Conservation (phyloP, 2,888 invertebrate species). For the Heliconius hortense region DNA sequence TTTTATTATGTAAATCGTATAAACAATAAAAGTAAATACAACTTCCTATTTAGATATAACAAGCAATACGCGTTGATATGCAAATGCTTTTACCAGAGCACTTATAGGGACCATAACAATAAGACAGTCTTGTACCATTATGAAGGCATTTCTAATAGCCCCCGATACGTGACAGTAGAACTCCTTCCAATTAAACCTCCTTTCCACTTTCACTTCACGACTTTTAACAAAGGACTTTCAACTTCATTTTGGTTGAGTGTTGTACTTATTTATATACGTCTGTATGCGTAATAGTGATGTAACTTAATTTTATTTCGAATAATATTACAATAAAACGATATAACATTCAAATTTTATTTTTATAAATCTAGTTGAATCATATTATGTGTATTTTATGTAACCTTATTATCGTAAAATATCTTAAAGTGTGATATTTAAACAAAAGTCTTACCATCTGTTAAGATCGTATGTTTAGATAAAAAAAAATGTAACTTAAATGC, state of each 20-base stretch:
- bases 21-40: conserved; percentile 4
- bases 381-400: not conserved
- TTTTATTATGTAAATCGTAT: not conserved
- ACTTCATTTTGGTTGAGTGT: conserved; percentile 15
- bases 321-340: not conserved
- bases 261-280: not conserved
- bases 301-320: not conserved
- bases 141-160: conserved; percentile 40
- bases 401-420: conserved; percentile 3
- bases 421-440: not conserved
- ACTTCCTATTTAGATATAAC: conserved; percentile 21
- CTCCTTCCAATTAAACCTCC: conserved; percentile 53
- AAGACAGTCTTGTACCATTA: conserved; percentile 31
- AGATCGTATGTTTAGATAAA: not conserved
- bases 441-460: not conserved
- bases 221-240: conserved; percentile 47
- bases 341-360: not conserved
- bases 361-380: not conserved
- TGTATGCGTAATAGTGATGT: not conserved
- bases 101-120: conserved; percentile 30
- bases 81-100: conserved; percentile 27
- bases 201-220: conserved; percentile 50
- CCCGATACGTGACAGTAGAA: conserved; percentile 65
- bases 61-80: conserved; percentile 29
- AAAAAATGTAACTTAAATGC: not conserved